These are phyloP conservation scores for Rhinoraja longicauda DNA, from an alignment of 2,797 vertebrate species.

Conservation along the genomic window DNA sequence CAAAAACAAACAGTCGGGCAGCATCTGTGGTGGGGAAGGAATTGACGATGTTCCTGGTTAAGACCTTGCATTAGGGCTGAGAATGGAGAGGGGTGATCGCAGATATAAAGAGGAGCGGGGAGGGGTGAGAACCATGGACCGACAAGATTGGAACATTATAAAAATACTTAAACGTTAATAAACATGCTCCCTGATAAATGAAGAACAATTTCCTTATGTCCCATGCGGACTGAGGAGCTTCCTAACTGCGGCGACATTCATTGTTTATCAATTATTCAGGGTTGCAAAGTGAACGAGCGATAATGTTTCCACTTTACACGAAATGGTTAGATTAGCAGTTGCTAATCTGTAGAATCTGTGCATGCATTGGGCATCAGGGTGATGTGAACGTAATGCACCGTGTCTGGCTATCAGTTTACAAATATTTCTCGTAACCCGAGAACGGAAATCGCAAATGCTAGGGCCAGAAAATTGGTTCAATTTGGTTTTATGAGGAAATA, in stretches of 20 bases:
- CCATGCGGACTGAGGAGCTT: constrained; percentile 45
- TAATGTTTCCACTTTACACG: constrained; percentile 44
- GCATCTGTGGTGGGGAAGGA: no score
- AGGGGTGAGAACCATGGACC: no score
- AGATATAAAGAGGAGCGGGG: no score
- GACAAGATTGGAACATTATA: neutral
- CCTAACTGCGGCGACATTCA: constrained; percentile 48
- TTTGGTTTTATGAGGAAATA: constrained; percentile 61
- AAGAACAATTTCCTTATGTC: constrained; percentile 45
- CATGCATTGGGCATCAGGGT: constrained; percentile 48
- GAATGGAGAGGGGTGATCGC: no score
- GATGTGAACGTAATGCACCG: constrained; percentile 62
- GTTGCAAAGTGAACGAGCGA: constrained; percentile 47
- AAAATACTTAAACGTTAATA: neutral
- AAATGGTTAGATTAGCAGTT: constrained; percentile 46
- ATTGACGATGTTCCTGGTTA: no score
- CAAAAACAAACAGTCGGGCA: no score
- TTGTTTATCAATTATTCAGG: constrained; percentile 51
- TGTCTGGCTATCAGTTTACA: constrained; percentile 79
- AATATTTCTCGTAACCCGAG: constrained; percentile 76
- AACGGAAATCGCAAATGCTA: constrained; percentile 66
- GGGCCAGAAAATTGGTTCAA: constrained; percentile 67
- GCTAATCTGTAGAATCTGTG: constrained; percentile 44
- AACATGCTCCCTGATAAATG: constrained; percentile 39
- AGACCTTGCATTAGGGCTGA: no score